A percentile compares a stretch with the other conserved stretches of the same genome.
These are phyloP conservation scores for Thymelicus sylvestris DNA, from an alignment of 2,888 invertebrate genomes.

Conservation along the genomic window DNA sequence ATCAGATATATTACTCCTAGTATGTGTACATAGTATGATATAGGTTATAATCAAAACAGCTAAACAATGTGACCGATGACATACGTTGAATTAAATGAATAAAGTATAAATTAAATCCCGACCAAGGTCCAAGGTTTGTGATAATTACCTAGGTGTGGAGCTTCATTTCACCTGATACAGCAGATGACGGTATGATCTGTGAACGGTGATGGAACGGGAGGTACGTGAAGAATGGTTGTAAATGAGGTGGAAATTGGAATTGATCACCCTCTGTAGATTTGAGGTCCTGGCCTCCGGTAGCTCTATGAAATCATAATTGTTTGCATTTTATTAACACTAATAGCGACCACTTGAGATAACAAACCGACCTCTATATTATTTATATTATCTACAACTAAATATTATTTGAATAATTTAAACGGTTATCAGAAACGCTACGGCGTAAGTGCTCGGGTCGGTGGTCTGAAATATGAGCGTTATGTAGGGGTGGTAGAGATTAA, in stretches of 20 bases:
- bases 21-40: no score
- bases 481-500: neutral
- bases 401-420: slow-evolving; percentile 69
- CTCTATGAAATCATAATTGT: slow-evolving; percentile 25
- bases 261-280: no score
- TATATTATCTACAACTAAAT: slow-evolving; percentile 65
- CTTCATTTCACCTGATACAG: no score
- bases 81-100: no score
- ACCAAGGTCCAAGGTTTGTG: no score
- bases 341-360: slow-evolving; percentile 56
- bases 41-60: no score
- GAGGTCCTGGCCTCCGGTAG: neutral
- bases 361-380: slow-evolving; percentile 67
- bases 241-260: no score
- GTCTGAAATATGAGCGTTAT: slow-evolving; percentile 4
- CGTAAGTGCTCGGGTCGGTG: slow-evolving; percentile 41
- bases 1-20: no score
- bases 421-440: slow-evolving; percentile 45
- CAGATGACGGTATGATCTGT: neutral
- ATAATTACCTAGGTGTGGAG: no score
- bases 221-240: neutral
- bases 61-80: no score
- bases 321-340: slow-evolving; percentile 36
- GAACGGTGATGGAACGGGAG: neutral
- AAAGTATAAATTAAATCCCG: no score